A percentile compares a stretch with the other conserved stretches of the same genome.
Evolutionary conservation across 2,888 invertebrate genomes (phyloP).

Genomic region (Athalia rosae): DNA sequence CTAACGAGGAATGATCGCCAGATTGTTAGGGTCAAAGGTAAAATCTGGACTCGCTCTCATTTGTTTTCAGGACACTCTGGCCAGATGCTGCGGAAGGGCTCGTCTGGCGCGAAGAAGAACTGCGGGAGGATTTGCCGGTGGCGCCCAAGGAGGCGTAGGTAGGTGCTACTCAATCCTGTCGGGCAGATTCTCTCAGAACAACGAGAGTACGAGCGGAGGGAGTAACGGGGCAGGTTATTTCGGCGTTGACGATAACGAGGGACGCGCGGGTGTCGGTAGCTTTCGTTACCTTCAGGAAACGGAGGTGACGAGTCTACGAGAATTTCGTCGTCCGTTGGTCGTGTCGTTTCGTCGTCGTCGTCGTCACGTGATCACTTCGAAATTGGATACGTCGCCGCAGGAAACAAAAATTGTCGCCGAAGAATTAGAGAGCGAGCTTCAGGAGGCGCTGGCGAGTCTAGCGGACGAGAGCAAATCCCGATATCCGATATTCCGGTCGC

Average conservation of each 20-base stretch:
- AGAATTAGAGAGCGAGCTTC: constrained; percentile 37
- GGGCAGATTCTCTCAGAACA: constrained; percentile 66
- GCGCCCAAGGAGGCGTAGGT: constrained; percentile 55
- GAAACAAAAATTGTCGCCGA: constrained; percentile 21
- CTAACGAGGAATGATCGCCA: too few species aligned
- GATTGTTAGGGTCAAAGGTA: not conserved
- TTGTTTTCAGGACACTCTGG: constrained; percentile 66
- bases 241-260: constrained; percentile 16
- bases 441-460: constrained; percentile 34
- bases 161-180: constrained; percentile 70
- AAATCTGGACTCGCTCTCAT: not conserved
- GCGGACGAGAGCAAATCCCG: constrained; percentile 38
- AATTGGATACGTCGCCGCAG: constrained; percentile 18
- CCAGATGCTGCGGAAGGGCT: constrained; percentile 61
- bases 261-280: not conserved
- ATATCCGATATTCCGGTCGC: constrained; percentile 15
- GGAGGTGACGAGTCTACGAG: constrained; percentile 65
- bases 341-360: constrained; percentile 71
- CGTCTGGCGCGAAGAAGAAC: constrained; percentile 39
- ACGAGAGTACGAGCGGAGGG: constrained; percentile 42
- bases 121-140: constrained; percentile 54
- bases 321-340: constrained; percentile 68
- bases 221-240: constrained; percentile 34
- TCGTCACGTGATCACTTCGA: constrained; percentile 43
- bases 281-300: constrained; percentile 69